Percentiles rank a stretch among this genome's conserved stretches.
Evolutionary conservation across 1,140 invertebrate species (phyloP).

Genomic region (Tenebrio molitor): DNA sequence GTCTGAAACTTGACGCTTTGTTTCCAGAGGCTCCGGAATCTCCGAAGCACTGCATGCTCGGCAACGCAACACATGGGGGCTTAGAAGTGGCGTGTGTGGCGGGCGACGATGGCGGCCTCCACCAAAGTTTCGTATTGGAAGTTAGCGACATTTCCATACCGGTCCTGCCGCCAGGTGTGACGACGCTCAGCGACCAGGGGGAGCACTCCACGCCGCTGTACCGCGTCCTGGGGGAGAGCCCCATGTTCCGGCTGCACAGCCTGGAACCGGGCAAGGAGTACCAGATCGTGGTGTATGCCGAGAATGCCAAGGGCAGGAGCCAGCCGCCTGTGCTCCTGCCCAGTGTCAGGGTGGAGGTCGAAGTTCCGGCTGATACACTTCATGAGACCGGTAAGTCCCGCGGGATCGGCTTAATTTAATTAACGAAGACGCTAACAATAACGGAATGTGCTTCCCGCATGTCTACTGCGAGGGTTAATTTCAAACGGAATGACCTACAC

Average conservation of each 20-base stretch:
- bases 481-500: constrained; percentile 48
- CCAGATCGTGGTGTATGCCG: constrained; percentile 77
- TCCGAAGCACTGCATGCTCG: constrained; percentile 77
- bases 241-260: constrained; percentile 76
- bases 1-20: too few relatives aligned
- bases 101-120: constrained; percentile 84
- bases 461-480: constrained; percentile 50
- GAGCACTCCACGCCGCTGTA: constrained; percentile 69
- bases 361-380: constrained; percentile 58
- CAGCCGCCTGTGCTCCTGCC: constrained; percentile 73
- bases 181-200: constrained; percentile 74
- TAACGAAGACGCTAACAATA: constrained; percentile 59
- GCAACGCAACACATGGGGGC: constrained; percentile 72
- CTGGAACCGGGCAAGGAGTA: constrained; percentile 77
- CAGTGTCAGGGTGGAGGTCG: constrained; percentile 70
- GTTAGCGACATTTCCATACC: constrained; percentile 77
- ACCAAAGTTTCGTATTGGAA: constrained; percentile 87
- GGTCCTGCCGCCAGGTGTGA: constrained; percentile 66
- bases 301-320: constrained; percentile 80
- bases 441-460: constrained; percentile 54
- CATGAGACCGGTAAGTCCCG: constrained; percentile 59
- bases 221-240: constrained; percentile 72
- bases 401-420: constrained; percentile 58
- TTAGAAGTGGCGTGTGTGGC: constrained; percentile 82
- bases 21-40: constrained; percentile 71